Evolutionary conservation across 2,113 vertebrate species (phyloP), one percentile per base, ranked within the genome.

Genomic region (Rhineura floridana): DNA sequence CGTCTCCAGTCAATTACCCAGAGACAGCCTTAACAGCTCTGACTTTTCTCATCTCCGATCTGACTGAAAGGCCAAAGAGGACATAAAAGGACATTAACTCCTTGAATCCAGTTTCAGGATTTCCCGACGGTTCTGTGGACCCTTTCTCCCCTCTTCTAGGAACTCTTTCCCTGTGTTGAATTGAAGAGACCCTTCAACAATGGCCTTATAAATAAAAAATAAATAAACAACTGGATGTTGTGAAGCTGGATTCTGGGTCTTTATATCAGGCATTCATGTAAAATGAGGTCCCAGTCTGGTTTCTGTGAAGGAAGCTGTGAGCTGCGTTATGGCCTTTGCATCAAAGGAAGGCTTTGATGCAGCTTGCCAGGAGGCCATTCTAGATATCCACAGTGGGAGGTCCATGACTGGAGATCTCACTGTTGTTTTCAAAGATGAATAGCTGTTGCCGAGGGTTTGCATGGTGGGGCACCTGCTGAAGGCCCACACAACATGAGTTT

Each of bases 41-140:
- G 78, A 72, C 67, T 11, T 87, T 62, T 72, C 36, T 59, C 73
- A 25, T 81, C 33, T 69, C 39, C 87, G 33, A 84, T 77, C 1
- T 48, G 23, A 30, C 1, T 0, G 62, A 50, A 73, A 86, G 3
- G 86, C 50, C 65, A 87, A 81, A 59, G 9, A 39, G 63, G 63
- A 87, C 46, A 55, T 87, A 81, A 59, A 9, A 39, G 63, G 63
- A 87, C 46, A 55, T 87, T 87, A 70, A 70, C 19, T 13, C 25
- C 46, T 80, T 70, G 67, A 87, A 80, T 87, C 67, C 42, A 80
- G 0, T 17, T 5, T 81, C 46, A 4, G 17, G 63, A 86, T 84
- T 42, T 77, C 78, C 30, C 69, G 11, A 28, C 28, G 33, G 7
- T 6, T 59, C 25, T 36, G 17, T 15, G 13, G 17, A 84, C 7